phyloP scores from a whole-genome alignment of 2,888 invertebrate genomes.

The Cryptosula pallasiana region DNA sequence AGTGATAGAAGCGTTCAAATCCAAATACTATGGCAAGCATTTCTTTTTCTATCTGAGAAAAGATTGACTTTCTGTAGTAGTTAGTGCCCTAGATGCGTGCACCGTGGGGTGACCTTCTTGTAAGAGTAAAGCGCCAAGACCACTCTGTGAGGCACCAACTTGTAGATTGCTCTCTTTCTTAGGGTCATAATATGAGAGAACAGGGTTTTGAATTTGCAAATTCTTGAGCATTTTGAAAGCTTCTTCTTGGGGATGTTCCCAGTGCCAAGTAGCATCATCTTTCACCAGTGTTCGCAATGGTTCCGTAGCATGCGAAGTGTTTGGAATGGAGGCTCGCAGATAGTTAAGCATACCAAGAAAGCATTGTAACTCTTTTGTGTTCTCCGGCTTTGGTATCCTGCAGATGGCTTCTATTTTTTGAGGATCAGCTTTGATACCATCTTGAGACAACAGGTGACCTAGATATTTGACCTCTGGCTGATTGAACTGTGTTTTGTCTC shows the following conservation, averaged over 20 bases:
- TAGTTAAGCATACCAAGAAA: neutral
- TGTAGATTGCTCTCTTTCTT: neutral
- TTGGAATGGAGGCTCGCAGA: neutral
- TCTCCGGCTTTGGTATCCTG: neutral
- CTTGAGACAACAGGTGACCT: neutral
- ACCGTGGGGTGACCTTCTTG: constrained; percentile 27
- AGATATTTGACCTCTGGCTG: neutral
- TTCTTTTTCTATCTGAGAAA: constrained; percentile 31
- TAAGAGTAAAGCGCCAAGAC: neutral
- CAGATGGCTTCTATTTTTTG: neutral
- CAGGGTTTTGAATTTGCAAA: neutral
- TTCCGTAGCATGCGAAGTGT: neutral
- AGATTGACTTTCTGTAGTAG: constrained; percentile 29
- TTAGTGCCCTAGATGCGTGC: constrained; percentile 30
- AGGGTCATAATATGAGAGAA: neutral
- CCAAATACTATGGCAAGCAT: constrained; percentile 29
- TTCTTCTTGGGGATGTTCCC: neutral
- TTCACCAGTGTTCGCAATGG: neutral
- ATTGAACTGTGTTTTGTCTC: neutral
- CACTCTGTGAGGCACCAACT: neutral
- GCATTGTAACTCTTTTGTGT: neutral
- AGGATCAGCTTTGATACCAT: neutral
- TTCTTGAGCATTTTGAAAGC: neutral
- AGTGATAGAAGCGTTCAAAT: constrained; percentile 29
- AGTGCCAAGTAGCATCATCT: neutral